Conservation (phyloP, 1,140 invertebrate genomes). For the Pachypeltis micranthus region DNA sequence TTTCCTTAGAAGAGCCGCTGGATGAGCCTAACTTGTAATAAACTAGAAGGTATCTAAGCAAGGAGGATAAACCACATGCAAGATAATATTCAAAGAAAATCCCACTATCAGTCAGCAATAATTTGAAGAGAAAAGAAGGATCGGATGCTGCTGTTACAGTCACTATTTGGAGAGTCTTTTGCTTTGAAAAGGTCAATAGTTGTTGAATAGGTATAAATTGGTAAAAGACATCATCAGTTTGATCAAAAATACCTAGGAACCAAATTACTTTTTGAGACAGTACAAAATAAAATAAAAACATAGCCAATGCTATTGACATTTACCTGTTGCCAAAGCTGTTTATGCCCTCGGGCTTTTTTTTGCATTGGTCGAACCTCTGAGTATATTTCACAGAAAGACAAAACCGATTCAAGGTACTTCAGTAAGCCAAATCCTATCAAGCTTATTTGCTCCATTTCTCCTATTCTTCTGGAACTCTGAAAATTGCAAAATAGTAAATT, state of each 20-base stretch:
- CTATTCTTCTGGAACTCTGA: conserved; percentile 47
- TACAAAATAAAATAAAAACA: not conserved
- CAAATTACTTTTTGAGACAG: not conserved
- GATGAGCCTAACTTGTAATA: too few relatives aligned
- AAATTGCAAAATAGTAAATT: not conserved
- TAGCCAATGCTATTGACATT: not conserved
- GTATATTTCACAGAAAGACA: conserved; percentile 73
- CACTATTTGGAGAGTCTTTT: too few relatives aligned
- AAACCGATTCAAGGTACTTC: conserved; percentile 72
- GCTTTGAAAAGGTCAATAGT: too few relatives aligned
- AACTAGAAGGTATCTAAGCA: too few relatives aligned
- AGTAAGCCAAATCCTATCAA: conserved; percentile 71
- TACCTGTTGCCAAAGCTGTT: conserved; percentile 41
- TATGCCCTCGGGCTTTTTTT: conserved; percentile 63
- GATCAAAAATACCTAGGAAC: not conserved
- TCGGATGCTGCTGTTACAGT: too few relatives aligned
- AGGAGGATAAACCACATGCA: too few relatives aligned
- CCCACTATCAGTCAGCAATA: too few relatives aligned
- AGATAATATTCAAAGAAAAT: too few relatives aligned
- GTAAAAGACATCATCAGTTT: not conserved
- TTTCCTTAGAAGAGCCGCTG: too few relatives aligned
- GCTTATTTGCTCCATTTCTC: conserved; percentile 62
- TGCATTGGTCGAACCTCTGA: conserved; percentile 79
- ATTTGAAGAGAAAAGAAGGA: too few relatives aligned
- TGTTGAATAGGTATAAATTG: not conserved